phyloP scores from a whole-genome alignment of 2,113 vertebrate genomes.

The Pomatorhinus ruficollis region DNA sequence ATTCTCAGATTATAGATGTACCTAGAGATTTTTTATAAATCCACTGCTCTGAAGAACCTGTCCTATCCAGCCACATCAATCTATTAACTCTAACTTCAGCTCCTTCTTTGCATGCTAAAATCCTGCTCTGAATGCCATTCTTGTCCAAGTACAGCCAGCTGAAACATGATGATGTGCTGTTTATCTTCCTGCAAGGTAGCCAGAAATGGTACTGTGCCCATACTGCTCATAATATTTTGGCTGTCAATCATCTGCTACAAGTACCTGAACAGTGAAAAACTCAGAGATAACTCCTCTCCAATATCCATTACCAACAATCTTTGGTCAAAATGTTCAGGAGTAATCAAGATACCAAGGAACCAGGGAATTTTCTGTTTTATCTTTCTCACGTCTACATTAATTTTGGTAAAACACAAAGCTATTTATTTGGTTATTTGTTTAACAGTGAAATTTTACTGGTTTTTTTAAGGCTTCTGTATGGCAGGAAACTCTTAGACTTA shows the following conservation, averaged over 20 bases:
- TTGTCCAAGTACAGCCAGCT: neutral
- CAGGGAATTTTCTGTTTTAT: neutral
- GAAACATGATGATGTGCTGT: neutral
- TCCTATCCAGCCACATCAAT: neutral
- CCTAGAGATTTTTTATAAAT: neutral
- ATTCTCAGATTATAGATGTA: neutral
- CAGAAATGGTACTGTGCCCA: neutral
- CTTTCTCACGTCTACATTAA: neutral
- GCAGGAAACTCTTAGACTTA: neutral
- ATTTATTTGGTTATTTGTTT: neutral
- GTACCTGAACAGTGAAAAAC: neutral
- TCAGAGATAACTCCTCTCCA: neutral
- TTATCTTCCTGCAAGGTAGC: neutral
- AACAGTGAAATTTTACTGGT: neutral
- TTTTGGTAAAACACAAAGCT: neutral
- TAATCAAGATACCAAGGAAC: neutral
- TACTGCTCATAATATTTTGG: neutral
- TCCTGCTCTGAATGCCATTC: neutral
- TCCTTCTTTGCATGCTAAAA: neutral
- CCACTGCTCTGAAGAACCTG: neutral
- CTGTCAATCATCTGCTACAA: neutral
- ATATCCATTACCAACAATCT: neutral
- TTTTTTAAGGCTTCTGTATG: neutral
- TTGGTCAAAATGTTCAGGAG: neutral
- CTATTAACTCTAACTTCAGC: neutral